Conservation (phyloP, 2,888 invertebrate genomes). For the Smittia aterrima region DNA sequence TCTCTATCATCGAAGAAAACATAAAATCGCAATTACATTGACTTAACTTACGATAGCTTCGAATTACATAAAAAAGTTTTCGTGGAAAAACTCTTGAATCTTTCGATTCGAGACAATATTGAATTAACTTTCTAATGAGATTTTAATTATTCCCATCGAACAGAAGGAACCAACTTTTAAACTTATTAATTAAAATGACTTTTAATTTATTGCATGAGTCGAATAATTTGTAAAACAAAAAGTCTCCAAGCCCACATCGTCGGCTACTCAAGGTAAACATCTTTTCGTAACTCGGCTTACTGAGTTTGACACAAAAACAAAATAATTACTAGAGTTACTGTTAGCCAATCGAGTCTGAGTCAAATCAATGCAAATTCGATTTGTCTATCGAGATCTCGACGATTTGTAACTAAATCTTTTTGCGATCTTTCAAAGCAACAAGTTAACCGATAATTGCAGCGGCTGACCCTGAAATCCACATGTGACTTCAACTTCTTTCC, state of each 20-base stretch:
- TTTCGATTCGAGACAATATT: conserved; percentile 12
- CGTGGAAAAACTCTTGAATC: background rate
- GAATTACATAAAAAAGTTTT: background rate
- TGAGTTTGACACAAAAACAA: background rate
- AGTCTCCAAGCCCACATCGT: background rate
- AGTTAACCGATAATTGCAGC: background rate
- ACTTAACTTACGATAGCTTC: background rate
- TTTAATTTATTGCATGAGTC: background rate
- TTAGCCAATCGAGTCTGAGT: background rate
- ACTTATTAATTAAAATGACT: background rate
- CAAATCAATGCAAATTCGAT: background rate
- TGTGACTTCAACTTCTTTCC: background rate
- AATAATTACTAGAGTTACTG: background rate
- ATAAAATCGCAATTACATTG: no score
- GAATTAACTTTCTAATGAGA: conserved; percentile 40
- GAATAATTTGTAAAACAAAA: background rate
- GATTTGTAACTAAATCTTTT: background rate
- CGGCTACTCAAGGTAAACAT: no score
- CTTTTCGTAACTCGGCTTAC: no score
- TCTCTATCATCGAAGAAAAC: no score
- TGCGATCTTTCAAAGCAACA: background rate
- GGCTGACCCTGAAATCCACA: background rate
- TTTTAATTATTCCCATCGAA: conserved; percentile 33
- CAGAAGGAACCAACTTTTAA: background rate
- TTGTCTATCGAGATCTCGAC: background rate